Evolutionary conservation across 2,888 invertebrate genomes (phyloP), one percentile per base, ranked within the genome.

Genomic region (Teleiodes luculella): DNA sequence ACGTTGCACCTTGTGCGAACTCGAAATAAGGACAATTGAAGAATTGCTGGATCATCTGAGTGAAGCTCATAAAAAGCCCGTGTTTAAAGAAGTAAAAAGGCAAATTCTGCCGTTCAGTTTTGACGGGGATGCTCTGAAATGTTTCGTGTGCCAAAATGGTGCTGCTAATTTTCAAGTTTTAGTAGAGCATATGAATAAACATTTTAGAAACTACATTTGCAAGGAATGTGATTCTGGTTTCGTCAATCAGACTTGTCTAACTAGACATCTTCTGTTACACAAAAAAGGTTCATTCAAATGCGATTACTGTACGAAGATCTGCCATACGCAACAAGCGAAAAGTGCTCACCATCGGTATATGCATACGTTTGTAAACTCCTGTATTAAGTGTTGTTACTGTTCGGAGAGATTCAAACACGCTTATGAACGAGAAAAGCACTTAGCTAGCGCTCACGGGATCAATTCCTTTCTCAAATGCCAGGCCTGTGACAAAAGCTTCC

Each of bases 401-500:
- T 45, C 53, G 4, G 64, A 67, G 28, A 57, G 48, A 4, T 72
- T 71, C 30, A 58, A 55, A 20, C 58, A 60, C 14, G 61, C 68
- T 47, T 48, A 59, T 28, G 48, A 58, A 41, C 65, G 67, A 33
- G 59, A 59, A 5, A 61, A 61, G 4, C 70, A 72, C 52, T 52
- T 67, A 48, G 18, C 54, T 0, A 37, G 59, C 24, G 58, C 53
- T 0, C 72, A 72, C 37, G 68, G 66, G 1, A 57, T 63, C 1
- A 53, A 56, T 1, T 52, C 60, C 0, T 60, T 65, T 0, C 63
- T 76, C 0, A 77, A 75, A 52, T 82, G 82, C 50, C 68, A 72
- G 18, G 77, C 78, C 2, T 82, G 82, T 39, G 79, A 77, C 2
- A 65, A 74, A 13, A 70, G 62, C 4, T 82, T 80, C 41, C 66